These are phyloP conservation scores for Archivesica marissinica DNA, from an alignment of 1,140 invertebrate species.

Conservation along the genomic window DNA sequence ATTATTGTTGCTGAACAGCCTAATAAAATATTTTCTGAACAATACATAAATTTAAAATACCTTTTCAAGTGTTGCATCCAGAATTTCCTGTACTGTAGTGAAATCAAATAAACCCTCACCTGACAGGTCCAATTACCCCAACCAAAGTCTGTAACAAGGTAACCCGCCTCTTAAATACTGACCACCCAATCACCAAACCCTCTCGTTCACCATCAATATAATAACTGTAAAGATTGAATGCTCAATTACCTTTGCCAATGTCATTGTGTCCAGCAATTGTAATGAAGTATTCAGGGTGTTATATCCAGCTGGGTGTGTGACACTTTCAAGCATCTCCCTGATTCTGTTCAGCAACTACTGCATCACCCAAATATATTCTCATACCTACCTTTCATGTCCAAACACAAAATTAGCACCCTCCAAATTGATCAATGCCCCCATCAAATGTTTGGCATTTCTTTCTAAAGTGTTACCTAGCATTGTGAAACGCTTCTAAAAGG, in stretches of 20 bases:
- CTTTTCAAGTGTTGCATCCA: not conserved
- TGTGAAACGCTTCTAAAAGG: conserved; percentile 43
- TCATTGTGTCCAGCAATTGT: conserved; percentile 19
- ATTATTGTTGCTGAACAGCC: no score
- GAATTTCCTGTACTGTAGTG: not conserved
- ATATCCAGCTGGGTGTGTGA: conserved; percentile 16
- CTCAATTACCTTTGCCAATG: conserved; percentile 35
- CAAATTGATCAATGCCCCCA: conserved; percentile 48
- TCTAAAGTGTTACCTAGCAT: conserved; percentile 8
- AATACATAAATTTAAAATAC: not conserved
- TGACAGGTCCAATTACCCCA: not conserved
- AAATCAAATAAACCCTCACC: not conserved
- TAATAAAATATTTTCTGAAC: no score
- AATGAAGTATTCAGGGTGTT: not conserved
- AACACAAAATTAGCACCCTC: conserved; percentile 35
- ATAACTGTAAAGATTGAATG: conserved; percentile 23
- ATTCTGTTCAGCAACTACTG: not conserved
- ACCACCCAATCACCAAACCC: conserved; percentile 16
- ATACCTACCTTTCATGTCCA: conserved; percentile 18
- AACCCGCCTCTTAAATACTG: not conserved
- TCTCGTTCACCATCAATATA: not conserved
- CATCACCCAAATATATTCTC: not conserved
- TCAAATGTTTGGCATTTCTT: conserved; percentile 58
- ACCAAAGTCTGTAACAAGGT: conserved; percentile 2
- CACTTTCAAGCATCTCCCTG: conserved; percentile 28